Base-by-base conservation (phyloP, 2,797 vertebrate species). In the Gila robusta region DNA sequence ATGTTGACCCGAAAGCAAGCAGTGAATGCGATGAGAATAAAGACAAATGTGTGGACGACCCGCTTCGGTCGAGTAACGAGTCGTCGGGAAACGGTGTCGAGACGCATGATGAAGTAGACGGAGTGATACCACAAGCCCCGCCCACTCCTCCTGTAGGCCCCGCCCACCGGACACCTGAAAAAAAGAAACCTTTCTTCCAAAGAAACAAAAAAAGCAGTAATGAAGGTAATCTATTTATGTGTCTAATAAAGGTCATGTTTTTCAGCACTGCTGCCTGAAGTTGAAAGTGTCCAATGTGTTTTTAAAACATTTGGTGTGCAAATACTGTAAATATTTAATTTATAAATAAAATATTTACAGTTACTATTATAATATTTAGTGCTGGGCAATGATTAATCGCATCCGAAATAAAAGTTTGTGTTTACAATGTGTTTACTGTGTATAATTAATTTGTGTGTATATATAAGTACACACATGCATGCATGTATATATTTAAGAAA, bases 191-290 rank as follows among this genome's bases (percentile, higher is more conserved):
- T 49, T 94, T 93, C 88, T 52, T 95, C 83, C 92, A 93, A 89
- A 92, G 91, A 92, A 94, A 66, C 92, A 96, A 95, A 94, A 96
- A 95, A 93, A 94, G 93, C 92, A 93, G 88, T 90, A 90, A 91
- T 59, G 93, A 95, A 96, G 96, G 96, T 96, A 96, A 96, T 89
- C 37, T 4, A 83, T 87, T 89, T 32, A 72, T 83, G 89, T 44
- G 88, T 82, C 89, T 37, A 95, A 94, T 95, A 95, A 95, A 95
- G 90, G 52, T 86, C 9, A 66, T 52, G 37, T 41, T 70, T 73
- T 71, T 66, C 49, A 85, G 82, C 56, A 47, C 19, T 52, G 41
- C 21, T 78, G 81, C 78, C 49, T 47, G 62, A 76, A 62, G 71
- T 39, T 32, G 14, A 70, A 67, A 4, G 21, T 39, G 69, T 87